A percentile compares a stretch with the other conserved stretches of the same genome.
These are phyloP conservation scores for Chloroclystis v-ata DNA, from an alignment of 2,888 invertebrate species.

Conservation along the genomic window DNA sequence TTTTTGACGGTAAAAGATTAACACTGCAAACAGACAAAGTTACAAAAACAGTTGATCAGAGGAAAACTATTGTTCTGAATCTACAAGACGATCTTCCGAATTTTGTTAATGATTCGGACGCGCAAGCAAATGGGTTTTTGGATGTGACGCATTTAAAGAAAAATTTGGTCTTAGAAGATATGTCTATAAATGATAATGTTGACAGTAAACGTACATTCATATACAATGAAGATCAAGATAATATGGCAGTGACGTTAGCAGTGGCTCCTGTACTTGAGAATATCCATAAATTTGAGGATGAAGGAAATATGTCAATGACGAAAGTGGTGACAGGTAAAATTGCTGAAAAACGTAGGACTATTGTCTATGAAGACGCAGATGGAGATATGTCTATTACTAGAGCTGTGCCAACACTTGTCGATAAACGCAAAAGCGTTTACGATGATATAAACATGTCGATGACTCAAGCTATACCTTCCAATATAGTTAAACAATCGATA, in stretches of 20 bases:
- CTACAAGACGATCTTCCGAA: conserved; percentile 58
- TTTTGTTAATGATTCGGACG: conserved; percentile 36
- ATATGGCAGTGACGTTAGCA: conserved; percentile 34
- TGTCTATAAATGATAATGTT: conserved; percentile 15
- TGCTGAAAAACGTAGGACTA: conserved; percentile 20
- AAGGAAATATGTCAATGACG: conserved; percentile 31
- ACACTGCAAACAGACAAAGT: conserved; percentile 45
- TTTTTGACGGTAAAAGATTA: conserved; percentile 62
- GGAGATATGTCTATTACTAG: conserved; percentile 38
- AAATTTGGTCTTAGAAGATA: conserved; percentile 12
- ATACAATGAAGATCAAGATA: conserved; percentile 31
- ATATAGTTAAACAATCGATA: conserved; percentile 26
- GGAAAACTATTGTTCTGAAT: conserved; percentile 56
- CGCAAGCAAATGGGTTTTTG: conserved; percentile 14
- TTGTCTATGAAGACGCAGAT: conserved; percentile 23
- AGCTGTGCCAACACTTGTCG: conserved; percentile 24
- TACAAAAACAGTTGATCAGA: conserved; percentile 27
- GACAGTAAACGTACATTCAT: conserved; percentile 31
- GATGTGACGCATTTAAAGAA: conserved; percentile 12
- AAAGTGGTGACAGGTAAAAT: conserved; percentile 27
- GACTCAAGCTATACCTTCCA: conserved; percentile 31
- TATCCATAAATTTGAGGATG: too few relatives aligned
- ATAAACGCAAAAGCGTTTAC: conserved; percentile 28
- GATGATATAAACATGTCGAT: conserved; percentile 33
- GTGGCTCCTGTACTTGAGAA: conserved; percentile 15